Evolutionary conservation across 2,888 invertebrate genomes (phyloP).

Genomic region (Ornithoptera priamus): DNA sequence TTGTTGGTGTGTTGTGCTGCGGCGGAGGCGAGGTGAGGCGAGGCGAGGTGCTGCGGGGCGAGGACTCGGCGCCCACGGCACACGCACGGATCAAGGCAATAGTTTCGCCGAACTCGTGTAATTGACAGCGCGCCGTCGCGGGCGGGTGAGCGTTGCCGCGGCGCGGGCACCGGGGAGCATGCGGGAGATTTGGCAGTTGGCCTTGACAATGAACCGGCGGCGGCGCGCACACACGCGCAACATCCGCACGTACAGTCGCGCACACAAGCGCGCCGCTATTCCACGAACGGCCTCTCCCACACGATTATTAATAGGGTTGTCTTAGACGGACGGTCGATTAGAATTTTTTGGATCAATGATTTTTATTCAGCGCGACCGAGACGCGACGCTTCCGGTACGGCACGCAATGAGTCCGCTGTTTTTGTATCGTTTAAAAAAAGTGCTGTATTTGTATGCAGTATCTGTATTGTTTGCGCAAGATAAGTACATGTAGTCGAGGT

Average conservation of each 20-base stretch:
- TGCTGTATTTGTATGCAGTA: not conserved
- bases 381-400: constrained; percentile 20
- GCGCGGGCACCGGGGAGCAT: constrained; percentile 51
- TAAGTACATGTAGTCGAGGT: no score
- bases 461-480: no score
- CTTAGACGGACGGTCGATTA: constrained; percentile 34
- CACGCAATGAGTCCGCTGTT: constrained; percentile 1
- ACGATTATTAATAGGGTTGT: constrained; percentile 63
- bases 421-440: constrained; percentile 4
- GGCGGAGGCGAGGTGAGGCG: constrained; percentile 31
- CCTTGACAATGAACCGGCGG: constrained; percentile 79
- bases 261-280: constrained; percentile 60
- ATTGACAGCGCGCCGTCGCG: constrained; percentile 45
- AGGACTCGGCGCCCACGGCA: constrained; percentile 48
- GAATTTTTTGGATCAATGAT: constrained; percentile 27
- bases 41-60: constrained; percentile 11
- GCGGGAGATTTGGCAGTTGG: constrained; percentile 78
- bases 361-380: constrained; percentile 18
- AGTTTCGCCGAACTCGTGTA: constrained; percentile 63
- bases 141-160: no score
- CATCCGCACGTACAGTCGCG: constrained; percentile 54
- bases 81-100: constrained; percentile 50
- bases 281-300: constrained; percentile 74
- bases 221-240: constrained; percentile 61
- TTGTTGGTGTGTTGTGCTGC: constrained; percentile 47